Conservation (phyloP, 2,113 vertebrate species). For the Petaurus breviceps region DNA sequence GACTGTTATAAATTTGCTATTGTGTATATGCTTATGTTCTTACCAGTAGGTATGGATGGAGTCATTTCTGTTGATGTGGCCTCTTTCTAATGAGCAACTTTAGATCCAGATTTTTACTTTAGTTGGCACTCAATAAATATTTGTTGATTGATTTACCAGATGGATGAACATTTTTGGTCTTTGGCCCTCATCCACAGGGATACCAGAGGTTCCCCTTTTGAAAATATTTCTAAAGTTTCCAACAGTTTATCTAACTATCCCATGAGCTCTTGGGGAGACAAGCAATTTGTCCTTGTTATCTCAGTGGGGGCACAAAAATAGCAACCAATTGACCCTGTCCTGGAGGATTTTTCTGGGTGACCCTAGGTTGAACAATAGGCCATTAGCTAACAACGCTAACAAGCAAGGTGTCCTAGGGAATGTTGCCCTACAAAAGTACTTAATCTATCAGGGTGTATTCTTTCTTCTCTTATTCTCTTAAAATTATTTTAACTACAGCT, state of each 20-base stretch:
- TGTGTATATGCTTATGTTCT: neutral
- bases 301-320: neutral
- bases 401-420: neutral
- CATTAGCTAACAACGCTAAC: neutral
- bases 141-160: constrained; percentile 41
- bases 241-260: constrained; percentile 33
- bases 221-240: constrained; percentile 28
- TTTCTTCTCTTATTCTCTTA: neutral
- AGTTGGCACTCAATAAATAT: constrained; percentile 31
- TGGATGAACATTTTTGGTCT: constrained; percentile 32
- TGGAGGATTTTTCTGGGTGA: neutral
- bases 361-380: neutral
- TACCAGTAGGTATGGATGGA: neutral
- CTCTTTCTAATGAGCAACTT: constrained; percentile 22
- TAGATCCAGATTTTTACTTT: constrained; percentile 20
- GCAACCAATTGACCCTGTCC: neutral
- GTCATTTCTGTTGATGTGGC: constrained; percentile 19
- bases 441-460: neutral
- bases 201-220: neutral
- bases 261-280: constrained; percentile 5
- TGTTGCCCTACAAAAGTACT: neutral
- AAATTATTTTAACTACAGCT: neutral
- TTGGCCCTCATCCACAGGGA: constrained; percentile 37
- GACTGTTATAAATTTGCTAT: neutral
- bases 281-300: neutral